phyloP scores from a whole-genome alignment of 1,140 invertebrate genomes.

The Drosophila ohnishii region DNA sequence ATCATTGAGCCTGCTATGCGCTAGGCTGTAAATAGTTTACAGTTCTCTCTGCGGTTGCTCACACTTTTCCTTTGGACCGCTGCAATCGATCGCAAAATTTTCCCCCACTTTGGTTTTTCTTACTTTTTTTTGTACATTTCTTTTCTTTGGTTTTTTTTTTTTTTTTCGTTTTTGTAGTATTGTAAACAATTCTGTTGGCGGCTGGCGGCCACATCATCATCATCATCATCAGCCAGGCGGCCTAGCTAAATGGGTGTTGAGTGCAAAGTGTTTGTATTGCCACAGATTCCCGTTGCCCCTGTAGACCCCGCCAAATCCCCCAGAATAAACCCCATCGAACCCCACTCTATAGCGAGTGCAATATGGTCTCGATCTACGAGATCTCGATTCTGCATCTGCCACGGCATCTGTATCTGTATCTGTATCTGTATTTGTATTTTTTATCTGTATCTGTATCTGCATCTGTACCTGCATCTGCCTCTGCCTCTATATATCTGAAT shows the following conservation, averaged over 20 bases:
- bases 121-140: background rate
- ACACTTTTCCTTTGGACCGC: slow-evolving; percentile 58
- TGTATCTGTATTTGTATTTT: slow-evolving; percentile 11
- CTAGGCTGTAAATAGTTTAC: slow-evolving; percentile 77
- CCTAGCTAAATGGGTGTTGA: slow-evolving; percentile 77
- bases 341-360: slow-evolving; percentile 41
- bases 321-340: slow-evolving; percentile 6
- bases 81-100: slow-evolving; percentile 76
- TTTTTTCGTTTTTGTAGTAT: slow-evolving; percentile 37
- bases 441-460: slow-evolving; percentile 8
- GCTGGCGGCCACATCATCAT: slow-evolving; percentile 60
- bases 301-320: background rate
- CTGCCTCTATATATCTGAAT: slow-evolving; percentile 33
- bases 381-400: slow-evolving; percentile 34
- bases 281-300: slow-evolving; percentile 23
- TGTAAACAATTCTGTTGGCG: slow-evolving; percentile 77
- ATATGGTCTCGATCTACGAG: slow-evolving; percentile 51
- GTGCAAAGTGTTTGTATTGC: slow-evolving; percentile 78
- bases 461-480: slow-evolving; percentile 3
- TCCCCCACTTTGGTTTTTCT: slow-evolving; percentile 36
- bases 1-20: slow-evolving; percentile 69
- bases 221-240: slow-evolving; percentile 44
- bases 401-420: slow-evolving; percentile 29
- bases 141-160: slow-evolving; percentile 37
- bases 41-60: slow-evolving; percentile 67